Conservation (phyloP, 2,888 invertebrate genomes). For the Morpho deidamia region DNA sequence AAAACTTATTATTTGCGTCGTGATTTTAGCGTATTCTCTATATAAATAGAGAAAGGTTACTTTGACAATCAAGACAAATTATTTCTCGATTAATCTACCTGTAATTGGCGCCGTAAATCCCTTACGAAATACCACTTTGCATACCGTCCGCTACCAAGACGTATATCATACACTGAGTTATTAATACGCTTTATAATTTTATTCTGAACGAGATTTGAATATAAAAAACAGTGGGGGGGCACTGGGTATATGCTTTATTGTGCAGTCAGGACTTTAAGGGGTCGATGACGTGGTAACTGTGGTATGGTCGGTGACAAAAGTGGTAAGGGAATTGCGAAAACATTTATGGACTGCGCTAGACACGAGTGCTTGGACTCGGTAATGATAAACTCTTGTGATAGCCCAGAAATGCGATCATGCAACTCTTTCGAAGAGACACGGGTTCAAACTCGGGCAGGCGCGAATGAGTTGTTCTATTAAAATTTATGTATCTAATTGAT, state of each 20-base stretch:
- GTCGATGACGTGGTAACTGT: constrained; percentile 40
- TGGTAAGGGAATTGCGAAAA: constrained; percentile 3
- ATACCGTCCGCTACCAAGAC: constrained; percentile 46
- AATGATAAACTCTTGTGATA: too few species aligned
- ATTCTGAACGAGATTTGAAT: constrained; percentile 62
- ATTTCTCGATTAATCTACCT: constrained; percentile 20
- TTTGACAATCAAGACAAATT: constrained; percentile 11
- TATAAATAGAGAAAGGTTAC: not conserved
- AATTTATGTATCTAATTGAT: too few species aligned
- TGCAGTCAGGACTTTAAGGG: constrained; percentile 38
- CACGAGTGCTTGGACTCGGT: too few species aligned
- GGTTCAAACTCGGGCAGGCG: too few species aligned
- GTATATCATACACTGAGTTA: constrained; percentile 65
- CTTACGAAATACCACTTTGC: constrained; percentile 38
- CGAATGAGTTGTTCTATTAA: too few species aligned
- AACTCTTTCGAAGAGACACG: too few species aligned
- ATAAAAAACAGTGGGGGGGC: constrained; percentile 73
- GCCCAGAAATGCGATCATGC: too few species aligned
- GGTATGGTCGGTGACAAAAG: constrained; percentile 28
- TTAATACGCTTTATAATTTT: constrained; percentile 66
- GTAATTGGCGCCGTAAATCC: constrained; percentile 53
- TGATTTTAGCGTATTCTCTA: not conserved
- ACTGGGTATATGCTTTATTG: constrained; percentile 51
- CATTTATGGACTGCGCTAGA: not conserved
- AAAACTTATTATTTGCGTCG: too few species aligned